phyloP scores from a whole-genome alignment of 1,140 invertebrate species.

The Subanguina moxae region DNA sequence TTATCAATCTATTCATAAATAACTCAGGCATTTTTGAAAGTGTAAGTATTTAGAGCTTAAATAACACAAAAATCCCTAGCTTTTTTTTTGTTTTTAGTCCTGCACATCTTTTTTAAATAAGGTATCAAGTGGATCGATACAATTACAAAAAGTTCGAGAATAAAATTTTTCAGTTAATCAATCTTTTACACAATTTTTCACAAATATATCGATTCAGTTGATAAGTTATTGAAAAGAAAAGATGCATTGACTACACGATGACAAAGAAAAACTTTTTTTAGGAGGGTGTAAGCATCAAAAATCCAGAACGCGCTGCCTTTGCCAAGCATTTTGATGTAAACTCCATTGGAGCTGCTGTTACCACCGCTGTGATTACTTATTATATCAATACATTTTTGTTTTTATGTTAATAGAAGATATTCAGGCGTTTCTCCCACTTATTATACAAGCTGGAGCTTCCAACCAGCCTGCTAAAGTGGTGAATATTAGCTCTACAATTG shows the following conservation, averaged over 20 bases:
- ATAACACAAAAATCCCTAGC: too few species aligned
- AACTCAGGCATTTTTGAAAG: conserved; percentile 34
- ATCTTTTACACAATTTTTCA: too few species aligned
- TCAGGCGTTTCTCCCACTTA: conserved; percentile 23
- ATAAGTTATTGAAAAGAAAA: background rate
- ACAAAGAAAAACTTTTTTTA: background rate
- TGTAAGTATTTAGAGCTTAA: conserved; percentile 4
- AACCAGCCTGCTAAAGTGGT: conserved; percentile 13
- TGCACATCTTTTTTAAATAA: too few species aligned
- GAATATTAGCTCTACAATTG: conserved; percentile 27
- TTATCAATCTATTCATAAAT: conserved; percentile 36
- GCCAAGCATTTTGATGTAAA: conserved; percentile 34
- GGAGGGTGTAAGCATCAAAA: conserved; percentile 18
- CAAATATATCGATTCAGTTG: too few species aligned
- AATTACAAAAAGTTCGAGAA: too few species aligned
- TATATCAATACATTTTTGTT: too few species aligned
- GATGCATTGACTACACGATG: background rate
- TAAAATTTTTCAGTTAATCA: too few species aligned
- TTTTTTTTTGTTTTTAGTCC: too few species aligned
- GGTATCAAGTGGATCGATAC: too few species aligned
- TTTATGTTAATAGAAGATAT: background rate
- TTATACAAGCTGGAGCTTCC: conserved; percentile 21
- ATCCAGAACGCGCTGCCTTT: conserved; percentile 23
- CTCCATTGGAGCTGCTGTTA: conserved; percentile 14
- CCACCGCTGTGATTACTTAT: conserved; percentile 16